These are phyloP conservation scores for Phengaris alcon DNA, from an alignment of 2,888 invertebrate genomes.

Conservation along the genomic window DNA sequence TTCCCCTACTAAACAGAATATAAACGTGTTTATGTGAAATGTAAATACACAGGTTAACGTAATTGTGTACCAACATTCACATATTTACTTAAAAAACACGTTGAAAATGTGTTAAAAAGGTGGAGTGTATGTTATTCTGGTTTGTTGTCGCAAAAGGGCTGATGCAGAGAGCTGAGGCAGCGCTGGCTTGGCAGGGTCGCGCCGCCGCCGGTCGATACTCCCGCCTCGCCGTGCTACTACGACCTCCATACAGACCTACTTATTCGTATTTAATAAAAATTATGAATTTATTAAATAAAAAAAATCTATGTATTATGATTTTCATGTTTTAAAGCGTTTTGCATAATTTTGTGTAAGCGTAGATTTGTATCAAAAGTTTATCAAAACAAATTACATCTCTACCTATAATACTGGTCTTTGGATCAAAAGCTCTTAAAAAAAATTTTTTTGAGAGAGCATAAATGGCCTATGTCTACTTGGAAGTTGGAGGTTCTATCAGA, in stretches of 20 bases:
- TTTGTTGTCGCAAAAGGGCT: conserved; percentile 41
- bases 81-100: background rate
- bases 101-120: conserved; percentile 6
- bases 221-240: conserved; percentile 41
- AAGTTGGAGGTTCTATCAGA: no score
- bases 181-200: conserved; percentile 46
- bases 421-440: no score
- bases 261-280: background rate
- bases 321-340: no score
- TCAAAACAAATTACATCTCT: no score
- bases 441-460: no score
- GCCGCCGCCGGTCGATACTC: conserved; percentile 51
- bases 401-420: no score
- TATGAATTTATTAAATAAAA: background rate
- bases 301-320: no score
- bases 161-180: conserved; percentile 46
- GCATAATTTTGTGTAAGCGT: no score
- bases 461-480: no score
- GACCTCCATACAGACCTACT: conserved; percentile 36
- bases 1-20: background rate
- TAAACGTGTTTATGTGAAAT: conserved; percentile 2
- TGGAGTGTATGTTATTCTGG: conserved; percentile 18
- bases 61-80: conserved; percentile 10
- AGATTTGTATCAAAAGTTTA: no score
- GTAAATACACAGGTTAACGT: background rate